Evolutionary conservation across 2,797 vertebrate genomes (phyloP).

Genomic region (Neosilurus mollespiculum): DNA sequence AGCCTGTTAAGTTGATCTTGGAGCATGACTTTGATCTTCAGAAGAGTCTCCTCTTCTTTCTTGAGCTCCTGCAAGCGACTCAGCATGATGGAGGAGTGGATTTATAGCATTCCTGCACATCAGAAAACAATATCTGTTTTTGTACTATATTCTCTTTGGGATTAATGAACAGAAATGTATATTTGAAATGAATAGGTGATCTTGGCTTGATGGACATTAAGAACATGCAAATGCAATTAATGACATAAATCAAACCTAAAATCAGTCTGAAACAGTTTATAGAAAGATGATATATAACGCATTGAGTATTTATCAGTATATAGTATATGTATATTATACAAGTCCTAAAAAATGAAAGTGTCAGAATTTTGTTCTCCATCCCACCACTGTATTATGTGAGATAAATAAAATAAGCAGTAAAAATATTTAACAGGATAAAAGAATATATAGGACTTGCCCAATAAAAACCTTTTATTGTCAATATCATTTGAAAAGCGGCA

Average conservation of each 20-base stretch:
- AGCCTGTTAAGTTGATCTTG: constrained; percentile 82
- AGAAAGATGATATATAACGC: background rate
- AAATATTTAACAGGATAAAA: no score
- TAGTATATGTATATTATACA: no score
- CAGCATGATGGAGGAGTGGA: constrained; percentile 70
- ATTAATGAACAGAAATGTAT: background rate
- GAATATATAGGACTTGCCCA: no score
- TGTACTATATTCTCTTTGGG: background rate
- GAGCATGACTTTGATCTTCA: constrained; percentile 82
- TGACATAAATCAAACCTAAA: no score
- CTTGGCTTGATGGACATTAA: background rate
- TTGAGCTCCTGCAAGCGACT: constrained; percentile 82
- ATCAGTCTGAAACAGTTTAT: background rate
- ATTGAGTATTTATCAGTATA: no score
- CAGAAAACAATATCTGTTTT: constrained; percentile 5
- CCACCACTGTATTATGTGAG: no score
- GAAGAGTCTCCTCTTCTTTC: constrained; percentile 84
- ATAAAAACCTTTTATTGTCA: no score
- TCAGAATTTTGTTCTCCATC: no score
- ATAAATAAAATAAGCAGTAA: no score
- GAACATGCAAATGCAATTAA: background rate
- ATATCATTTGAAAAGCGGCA: no score
- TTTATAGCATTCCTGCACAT: constrained; percentile 70
- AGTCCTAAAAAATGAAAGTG: no score
- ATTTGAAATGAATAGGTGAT: background rate